Conservation (phyloP, 2,113 vertebrate genomes). For the Tetraodon nigroviridis region DNA sequence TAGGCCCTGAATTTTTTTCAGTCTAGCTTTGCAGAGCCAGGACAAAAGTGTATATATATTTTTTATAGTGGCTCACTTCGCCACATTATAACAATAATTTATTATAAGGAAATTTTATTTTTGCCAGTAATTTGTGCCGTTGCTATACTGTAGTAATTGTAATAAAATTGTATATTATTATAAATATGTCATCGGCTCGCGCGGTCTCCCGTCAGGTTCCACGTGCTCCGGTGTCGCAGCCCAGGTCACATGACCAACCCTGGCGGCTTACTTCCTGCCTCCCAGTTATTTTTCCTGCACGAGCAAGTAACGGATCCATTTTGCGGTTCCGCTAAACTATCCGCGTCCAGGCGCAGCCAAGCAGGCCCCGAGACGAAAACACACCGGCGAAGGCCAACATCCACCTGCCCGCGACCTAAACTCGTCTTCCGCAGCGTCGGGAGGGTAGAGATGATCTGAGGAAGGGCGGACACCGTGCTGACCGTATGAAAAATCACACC, state of each 20-base stretch:
- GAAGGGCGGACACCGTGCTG: constrained; percentile 12
- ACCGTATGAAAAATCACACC: neutral
- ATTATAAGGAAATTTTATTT: too few relatives aligned
- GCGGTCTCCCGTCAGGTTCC: neutral
- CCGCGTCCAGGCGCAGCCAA: neutral
- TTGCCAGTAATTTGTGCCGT: too few relatives aligned
- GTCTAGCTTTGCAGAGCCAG: too few relatives aligned
- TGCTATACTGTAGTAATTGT: too few relatives aligned
- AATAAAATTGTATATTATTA: too few relatives aligned
- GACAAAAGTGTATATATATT: too few relatives aligned
- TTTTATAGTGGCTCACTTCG: too few relatives aligned
- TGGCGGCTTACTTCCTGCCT: constrained; percentile 40
- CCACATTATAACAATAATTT: too few relatives aligned
- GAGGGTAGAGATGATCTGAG: constrained; percentile 23
- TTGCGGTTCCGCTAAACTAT: neutral
- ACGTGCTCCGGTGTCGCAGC: constrained; percentile 45
- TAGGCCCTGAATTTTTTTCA: too few relatives aligned
- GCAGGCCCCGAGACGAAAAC: neutral
- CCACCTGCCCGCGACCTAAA: neutral
- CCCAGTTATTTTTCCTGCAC: constrained; percentile 19
- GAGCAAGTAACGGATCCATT: neutral
- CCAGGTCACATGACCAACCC: constrained; percentile 65
- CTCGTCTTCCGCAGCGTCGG: neutral
- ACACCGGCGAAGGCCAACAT: neutral
- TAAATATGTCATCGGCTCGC: neutral